Base-by-base conservation (phyloP, 2,113 vertebrate species). In the Siniperca knerii region DNA sequence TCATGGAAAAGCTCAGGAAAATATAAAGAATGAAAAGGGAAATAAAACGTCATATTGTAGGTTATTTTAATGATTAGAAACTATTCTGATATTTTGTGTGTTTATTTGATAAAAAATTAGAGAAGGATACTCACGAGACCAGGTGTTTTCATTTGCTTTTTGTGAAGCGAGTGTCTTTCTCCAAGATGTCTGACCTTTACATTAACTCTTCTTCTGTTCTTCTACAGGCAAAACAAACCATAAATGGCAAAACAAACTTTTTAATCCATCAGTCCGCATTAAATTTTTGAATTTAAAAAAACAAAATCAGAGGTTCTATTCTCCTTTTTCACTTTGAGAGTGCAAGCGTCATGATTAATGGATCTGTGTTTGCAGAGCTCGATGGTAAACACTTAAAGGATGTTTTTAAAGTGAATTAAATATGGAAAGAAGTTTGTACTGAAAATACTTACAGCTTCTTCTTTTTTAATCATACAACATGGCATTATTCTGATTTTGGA, bases 301-400 rank as follows among this genome's bases (percentile, higher is more conserved):
- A 65, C 3, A 15, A 25, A 48, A 18, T 15, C 4, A 25, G 3
- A 25, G n/a, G 0, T 46, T 15, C 4, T 13, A 3, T 69, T 58
- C 5, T 13, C 29, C 16, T 67, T 71, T 82, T 75, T 81, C 40
- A 67, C 3, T 23, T 42, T 75, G 37, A 89, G 8, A 77, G 69
- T 42, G 44, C 33, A 71, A 37, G 21, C 29, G 0, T 21, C 42
- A 6, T 67, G 67, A 75, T 61, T 84, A 60, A 73, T 77, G 60
- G 21, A 67, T 84, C 35, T 62, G 20, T 81, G 40, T 87, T 91
- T 87, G 62, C 81, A 80, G 23, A 88, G 81, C 35, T 70, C 0
- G 9, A 29, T 46, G 18, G 6, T 55, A 60, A 78, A 73, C 64
- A 60, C 42, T n/a, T 35, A 2, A 72, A 46, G 15, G 16, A 4